These are phyloP conservation scores for Oreotrochilus melanogaster DNA, from an alignment of 2,113 vertebrate genomes.

Conservation along the genomic window DNA sequence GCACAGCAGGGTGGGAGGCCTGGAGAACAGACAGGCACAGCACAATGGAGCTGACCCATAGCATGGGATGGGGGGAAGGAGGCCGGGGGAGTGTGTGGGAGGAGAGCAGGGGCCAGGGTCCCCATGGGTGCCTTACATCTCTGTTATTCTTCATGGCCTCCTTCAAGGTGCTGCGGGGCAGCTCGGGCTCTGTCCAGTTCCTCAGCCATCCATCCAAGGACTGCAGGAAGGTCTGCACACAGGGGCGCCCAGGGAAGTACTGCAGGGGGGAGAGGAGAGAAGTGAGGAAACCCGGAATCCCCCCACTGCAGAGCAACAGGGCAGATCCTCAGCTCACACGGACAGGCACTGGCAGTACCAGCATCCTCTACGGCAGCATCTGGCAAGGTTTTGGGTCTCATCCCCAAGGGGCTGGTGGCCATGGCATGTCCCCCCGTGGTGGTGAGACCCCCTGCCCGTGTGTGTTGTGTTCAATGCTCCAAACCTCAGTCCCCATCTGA, in stretches of 20 bases:
- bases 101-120: neutral
- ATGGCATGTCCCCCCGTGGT: rapidly evolving
- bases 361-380: neutral
- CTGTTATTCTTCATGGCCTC: conserved; percentile 79
- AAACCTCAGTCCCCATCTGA: conserved; percentile 54
- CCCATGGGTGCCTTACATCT: conserved; percentile 73
- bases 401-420: rapidly evolving
- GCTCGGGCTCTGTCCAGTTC: conserved; percentile 63
- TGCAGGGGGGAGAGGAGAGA: conserved; percentile 17
- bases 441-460: neutral
- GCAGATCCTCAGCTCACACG: neutral
- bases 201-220: conserved; percentile 80
- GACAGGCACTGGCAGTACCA: neutral
- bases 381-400: neutral
- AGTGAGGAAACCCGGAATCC: neutral
- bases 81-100: neutral
- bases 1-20: neutral
- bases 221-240: conserved; percentile 83
- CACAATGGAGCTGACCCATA: neutral
- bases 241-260: conserved; percentile 89
- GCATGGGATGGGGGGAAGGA: rapidly evolving
- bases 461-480: neutral
- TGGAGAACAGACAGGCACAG: rapidly evolving
- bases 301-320: too few relatives aligned
- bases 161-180: conserved; percentile 79